A percentile compares a stretch with the other conserved stretches of the same genome.
Conservation (phyloP, 2,113 vertebrate species). For the Sardina pilchardus region DNA sequence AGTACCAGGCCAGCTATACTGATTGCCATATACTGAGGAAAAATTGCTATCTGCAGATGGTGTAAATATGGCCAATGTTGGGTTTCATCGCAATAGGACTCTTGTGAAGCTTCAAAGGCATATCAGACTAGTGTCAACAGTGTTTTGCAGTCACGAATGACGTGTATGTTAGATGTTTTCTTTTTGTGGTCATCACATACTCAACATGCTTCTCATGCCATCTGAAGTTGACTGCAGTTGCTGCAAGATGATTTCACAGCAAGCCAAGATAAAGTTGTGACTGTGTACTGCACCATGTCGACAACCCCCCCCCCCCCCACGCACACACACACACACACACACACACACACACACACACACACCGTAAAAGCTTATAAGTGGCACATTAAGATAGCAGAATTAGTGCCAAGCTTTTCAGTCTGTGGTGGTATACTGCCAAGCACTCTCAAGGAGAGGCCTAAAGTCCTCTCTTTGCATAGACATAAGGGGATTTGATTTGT, state of each 20-base stretch:
- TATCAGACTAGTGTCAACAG: background rate
- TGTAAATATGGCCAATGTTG: background rate
- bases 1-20: background rate
- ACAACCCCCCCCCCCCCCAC: background rate
- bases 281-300: background rate
- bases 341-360: too few relatives aligned
- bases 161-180: background rate
- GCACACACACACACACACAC: too few relatives aligned
- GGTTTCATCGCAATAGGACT: background rate
- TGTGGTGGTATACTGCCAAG: constrained; percentile 26
- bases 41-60: background rate
- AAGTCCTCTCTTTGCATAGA: constrained; percentile 37
- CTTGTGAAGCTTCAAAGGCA: background rate
- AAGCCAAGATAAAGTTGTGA: background rate
- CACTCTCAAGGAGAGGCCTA: constrained; percentile 17
- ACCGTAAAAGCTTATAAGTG: constrained; percentile 2
- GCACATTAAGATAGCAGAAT: constrained; percentile 33
- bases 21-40: background rate
- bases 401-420: constrained; percentile 23
- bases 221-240: background rate
- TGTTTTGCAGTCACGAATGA: background rate
- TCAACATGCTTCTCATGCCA: background rate
- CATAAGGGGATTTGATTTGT: constrained; percentile 37
- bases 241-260: background rate
- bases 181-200: background rate